phyloP scores from a whole-genome alignment of 2,888 invertebrate genomes.

The Tiphia femorata region DNA sequence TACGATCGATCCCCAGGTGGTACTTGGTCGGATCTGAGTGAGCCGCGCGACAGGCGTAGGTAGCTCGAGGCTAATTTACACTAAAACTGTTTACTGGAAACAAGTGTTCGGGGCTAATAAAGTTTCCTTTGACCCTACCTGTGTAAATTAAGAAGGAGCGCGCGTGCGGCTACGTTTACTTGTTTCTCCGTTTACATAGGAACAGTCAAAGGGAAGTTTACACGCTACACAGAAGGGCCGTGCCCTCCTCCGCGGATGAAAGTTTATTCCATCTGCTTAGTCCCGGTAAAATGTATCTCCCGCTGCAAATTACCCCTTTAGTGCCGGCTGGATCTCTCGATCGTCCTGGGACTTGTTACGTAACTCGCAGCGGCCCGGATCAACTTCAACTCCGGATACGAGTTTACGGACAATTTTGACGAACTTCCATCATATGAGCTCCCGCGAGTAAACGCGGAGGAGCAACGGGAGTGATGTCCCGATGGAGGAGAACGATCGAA shows the following conservation, averaged over 20 bases:
- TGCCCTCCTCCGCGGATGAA: too few relatives aligned
- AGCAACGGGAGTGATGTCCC: too few relatives aligned
- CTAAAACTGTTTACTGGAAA: not conserved
- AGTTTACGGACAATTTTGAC: too few relatives aligned
- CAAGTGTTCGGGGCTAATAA: not conserved
- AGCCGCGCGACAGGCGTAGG: too few relatives aligned
- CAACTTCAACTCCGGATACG: too few relatives aligned
- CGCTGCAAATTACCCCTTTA: slow-evolving; percentile 1
- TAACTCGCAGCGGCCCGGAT: too few relatives aligned
- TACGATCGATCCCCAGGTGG: too few relatives aligned
- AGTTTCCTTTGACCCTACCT: slow-evolving; percentile 18
- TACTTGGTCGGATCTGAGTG: too few relatives aligned
- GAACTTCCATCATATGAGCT: too few relatives aligned
- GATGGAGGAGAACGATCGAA: too few relatives aligned
- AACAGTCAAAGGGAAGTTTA: slow-evolving; percentile 15
- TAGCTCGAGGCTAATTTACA: not conserved
- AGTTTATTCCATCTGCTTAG: not conserved
- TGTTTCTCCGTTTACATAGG: slow-evolving; percentile 8
- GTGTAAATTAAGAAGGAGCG: slow-evolving; percentile 14
- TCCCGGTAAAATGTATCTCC: slow-evolving; percentile 1
- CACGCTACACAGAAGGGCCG: not conserved
- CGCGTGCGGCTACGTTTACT: slow-evolving; percentile 3
- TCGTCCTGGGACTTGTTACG: not conserved
- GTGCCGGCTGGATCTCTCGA: not conserved
- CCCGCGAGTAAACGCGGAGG: too few relatives aligned